These are phyloP conservation scores for Sebastes melanostomus DNA, from an alignment of 2,797 vertebrate genomes.

Conservation along the genomic window DNA sequence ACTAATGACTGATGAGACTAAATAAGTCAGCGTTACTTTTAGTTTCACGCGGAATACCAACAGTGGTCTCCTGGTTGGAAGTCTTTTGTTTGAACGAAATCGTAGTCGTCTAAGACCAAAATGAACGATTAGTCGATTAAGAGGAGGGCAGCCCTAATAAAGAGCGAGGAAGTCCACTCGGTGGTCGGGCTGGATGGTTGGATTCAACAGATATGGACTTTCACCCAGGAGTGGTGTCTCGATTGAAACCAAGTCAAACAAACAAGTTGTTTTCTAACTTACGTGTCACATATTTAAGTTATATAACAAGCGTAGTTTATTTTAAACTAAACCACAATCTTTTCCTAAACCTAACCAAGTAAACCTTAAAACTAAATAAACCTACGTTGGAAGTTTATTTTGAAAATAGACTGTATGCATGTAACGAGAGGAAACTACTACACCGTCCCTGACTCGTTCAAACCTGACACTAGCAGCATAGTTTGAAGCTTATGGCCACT, in stretches of 20 bases:
- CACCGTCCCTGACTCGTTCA: not conserved
- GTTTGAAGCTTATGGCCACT: not conserved
- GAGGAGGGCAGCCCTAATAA: not conserved
- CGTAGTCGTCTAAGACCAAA: too few relatives aligned
- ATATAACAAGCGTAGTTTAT: not conserved
- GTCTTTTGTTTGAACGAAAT: too few relatives aligned
- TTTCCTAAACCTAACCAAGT: too few relatives aligned
- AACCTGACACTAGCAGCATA: not conserved
- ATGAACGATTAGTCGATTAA: too few relatives aligned
- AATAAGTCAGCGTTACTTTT: too few relatives aligned
- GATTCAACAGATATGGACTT: not conserved
- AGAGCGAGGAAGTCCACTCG: not conserved
- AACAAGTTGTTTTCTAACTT: not conserved
- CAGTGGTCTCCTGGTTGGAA: too few relatives aligned
- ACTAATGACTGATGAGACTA: too few relatives aligned
- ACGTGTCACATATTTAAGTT: too few relatives aligned
- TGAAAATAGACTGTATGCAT: not conserved
- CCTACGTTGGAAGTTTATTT: not conserved
- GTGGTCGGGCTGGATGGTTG: not conserved
- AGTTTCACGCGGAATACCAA: too few relatives aligned
- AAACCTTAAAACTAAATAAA: not conserved
- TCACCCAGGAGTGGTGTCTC: too few relatives aligned
- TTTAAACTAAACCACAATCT: not conserved
- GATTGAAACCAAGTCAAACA: too few relatives aligned
- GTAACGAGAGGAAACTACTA: not conserved